Evolutionary conservation across 2,113 vertebrate genomes (phyloP).

Genomic region (Xyliphius kryptos): DNA sequence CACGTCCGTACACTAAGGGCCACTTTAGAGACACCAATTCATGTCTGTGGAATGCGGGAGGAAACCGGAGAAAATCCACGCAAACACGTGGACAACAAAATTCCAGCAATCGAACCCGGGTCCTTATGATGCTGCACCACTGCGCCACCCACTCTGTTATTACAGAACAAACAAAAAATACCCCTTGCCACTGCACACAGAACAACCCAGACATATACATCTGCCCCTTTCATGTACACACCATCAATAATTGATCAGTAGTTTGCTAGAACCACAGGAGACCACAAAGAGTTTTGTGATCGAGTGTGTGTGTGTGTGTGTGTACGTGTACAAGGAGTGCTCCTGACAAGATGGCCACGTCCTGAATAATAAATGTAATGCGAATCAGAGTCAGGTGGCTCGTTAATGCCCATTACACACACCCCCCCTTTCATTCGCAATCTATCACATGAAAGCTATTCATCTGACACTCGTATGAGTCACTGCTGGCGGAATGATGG

Average conservation of each 20-base stretch:
- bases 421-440: constrained; percentile 51
- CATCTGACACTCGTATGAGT: constrained; percentile 39
- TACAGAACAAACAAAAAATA: too few relatives aligned
- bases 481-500: constrained; percentile 49
- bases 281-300: constrained; percentile 42
- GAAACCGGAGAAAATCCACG: too few relatives aligned
- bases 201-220: constrained; percentile 61
- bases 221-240: constrained; percentile 52
- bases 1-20: too few relatives aligned
- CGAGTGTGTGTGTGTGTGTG: constrained; percentile 15
- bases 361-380: constrained; percentile 66
- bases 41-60: too few relatives aligned
- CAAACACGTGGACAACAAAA: too few relatives aligned
- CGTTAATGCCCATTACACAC: constrained; percentile 58
- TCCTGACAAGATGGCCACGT: constrained; percentile 28
- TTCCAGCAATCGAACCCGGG: too few relatives aligned
- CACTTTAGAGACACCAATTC: too few relatives aligned
- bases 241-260: constrained; percentile 65
- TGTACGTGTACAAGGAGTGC: constrained; percentile 21
- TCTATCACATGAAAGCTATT: constrained; percentile 60
- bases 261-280: constrained; percentile 35
- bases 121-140: too few relatives aligned
- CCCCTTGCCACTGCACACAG: too few relatives aligned
- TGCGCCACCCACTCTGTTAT: too few relatives aligned
- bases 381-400: constrained; percentile 50